Evolutionary conservation across 1,140 invertebrate genomes (phyloP), one percentile per base, ranked within the genome.

Genomic region (Trinorchestia longiramus): DNA sequence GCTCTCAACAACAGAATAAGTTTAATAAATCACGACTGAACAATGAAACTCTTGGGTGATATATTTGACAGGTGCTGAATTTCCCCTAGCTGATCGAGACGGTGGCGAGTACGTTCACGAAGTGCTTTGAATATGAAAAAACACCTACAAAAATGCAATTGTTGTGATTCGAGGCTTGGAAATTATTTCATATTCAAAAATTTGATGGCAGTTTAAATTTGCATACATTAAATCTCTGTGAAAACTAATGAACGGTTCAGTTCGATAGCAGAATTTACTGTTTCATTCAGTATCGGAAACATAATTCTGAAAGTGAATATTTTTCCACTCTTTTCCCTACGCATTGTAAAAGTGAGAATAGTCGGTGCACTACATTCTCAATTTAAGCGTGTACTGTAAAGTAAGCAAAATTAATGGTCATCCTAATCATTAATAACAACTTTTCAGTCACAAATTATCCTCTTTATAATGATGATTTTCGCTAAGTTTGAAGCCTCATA

Each of bases 361-460:
- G 62, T 77, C 36, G 62, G 62, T 28, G 15, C 11, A 77, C 62
- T 77, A 23, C 15, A 23, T 1, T 77, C 62, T 77, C 62, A 77
- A 77, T 36, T 8, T 77, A 28, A 77, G 62, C 8, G 15, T 36
- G 62, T 90, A 90, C 88, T 90, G n/a, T 11, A 36, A 40, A 43
- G 44, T 8, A 44, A 47, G 43, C 44, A 28, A 94, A 43, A 94
- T 94, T 94, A 43, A 94, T 94, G 43, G 92, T 45, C 17, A 43
- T 3, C 43, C 0, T 43, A 44, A 47, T 47, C 92, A 94, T 94
- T 94, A 94, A 94, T 94, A 40, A 94, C 3, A 94, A 94, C 43
- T 94, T 94, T 47, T n/a, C 11, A 43, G 40, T 47, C 43, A n/a
- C 92, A 94, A 94, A 94, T 94, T 94, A 94, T 90, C 92, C 43